Conservation (phyloP, 2,113 vertebrate species). For the Rhodinocichla rosea region DNA sequence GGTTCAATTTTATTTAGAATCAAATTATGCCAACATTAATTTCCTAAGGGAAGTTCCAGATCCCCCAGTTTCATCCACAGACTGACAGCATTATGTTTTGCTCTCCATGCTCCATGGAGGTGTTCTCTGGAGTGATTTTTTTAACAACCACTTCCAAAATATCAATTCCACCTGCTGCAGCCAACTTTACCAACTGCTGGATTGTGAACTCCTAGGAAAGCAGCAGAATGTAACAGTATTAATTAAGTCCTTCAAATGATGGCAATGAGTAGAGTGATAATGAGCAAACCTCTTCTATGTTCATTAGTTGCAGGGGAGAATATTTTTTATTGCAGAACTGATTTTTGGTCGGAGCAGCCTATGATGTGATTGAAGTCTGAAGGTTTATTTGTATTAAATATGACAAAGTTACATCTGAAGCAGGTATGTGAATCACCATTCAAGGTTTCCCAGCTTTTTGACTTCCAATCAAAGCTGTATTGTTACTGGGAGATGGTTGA, state of each 20-base stretch:
- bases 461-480: conserved; percentile 7
- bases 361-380: not conserved
- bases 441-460: not conserved
- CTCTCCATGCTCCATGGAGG: not conserved
- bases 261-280: not conserved
- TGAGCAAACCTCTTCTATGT: not conserved
- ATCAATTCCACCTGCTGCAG: not conserved
- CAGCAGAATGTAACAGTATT: not conserved
- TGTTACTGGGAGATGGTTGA: not conserved
- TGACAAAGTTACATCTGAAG: not conserved
- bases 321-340: not conserved
- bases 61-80: not conserved
- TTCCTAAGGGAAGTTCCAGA: not conserved
- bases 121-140: not conserved
- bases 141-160: not conserved
- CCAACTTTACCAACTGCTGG: not conserved
- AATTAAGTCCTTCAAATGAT: not conserved
- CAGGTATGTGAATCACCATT: not conserved
- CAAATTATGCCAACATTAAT: not conserved
- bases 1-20: not conserved
- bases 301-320: not conserved
- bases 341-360: not conserved
- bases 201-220: not conserved
- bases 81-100: not conserved
- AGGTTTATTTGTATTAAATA: conserved; percentile 38